Percentiles rank a stretch among this genome's conserved stretches.
Conservation (phyloP, 2,113 vertebrate species). For the Rhinoderma darwinii region DNA sequence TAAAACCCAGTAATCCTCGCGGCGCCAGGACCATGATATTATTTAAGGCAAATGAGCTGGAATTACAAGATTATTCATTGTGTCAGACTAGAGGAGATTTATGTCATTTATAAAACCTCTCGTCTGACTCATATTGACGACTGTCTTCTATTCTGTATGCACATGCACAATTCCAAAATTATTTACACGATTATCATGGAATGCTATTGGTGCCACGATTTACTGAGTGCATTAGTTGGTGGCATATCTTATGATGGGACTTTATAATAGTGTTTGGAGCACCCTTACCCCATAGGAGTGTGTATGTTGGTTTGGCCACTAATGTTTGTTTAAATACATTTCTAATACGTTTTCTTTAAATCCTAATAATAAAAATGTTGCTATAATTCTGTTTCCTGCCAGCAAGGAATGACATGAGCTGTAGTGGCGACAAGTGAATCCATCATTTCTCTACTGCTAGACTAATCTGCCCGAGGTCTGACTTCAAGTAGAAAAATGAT, state of each 20-base stretch:
- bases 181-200: too few relatives aligned
- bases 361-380: background rate
- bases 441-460: conserved; percentile 1
- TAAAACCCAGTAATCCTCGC: background rate
- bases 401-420: background rate
- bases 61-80: background rate
- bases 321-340: background rate
- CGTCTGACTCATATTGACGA: background rate
- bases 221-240: background rate
- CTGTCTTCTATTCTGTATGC: too few relatives aligned
- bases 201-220: too few relatives aligned
- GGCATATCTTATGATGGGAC: background rate
- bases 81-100: background rate
- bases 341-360: too few relatives aligned
- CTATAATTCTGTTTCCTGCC: background rate
- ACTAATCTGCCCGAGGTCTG: conserved; percentile 45
- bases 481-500: conserved; percentile 44
- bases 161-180: too few relatives aligned
- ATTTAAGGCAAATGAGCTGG: background rate
- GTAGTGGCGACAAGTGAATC: conserved; percentile 1
- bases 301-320: too few relatives aligned
- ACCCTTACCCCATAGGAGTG: too few relatives aligned
- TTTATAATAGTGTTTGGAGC: too few relatives aligned
- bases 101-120: too few relatives aligned
- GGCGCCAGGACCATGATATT: background rate